Conservation (phyloP, 2,888 invertebrate species). For the Phyllotreta striolata region DNA sequence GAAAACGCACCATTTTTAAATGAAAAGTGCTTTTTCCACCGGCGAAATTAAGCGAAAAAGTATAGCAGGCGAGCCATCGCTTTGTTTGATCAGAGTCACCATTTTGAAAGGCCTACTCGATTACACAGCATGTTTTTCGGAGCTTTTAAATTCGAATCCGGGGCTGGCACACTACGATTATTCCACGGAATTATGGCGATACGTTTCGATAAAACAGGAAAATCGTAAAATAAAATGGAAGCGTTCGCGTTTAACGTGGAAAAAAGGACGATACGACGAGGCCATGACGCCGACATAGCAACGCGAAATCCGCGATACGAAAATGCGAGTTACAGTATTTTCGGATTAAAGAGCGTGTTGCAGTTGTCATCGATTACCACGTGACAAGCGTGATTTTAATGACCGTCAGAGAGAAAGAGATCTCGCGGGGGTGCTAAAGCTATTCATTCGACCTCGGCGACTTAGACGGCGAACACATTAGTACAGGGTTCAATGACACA, state of each 20-base stretch:
- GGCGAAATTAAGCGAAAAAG: no score
- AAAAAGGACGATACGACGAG: constrained; percentile 41
- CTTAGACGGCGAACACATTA: constrained; percentile 49
- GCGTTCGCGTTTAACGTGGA: constrained; percentile 29
- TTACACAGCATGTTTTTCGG: constrained; percentile 43
- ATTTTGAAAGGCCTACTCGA: constrained; percentile 67
- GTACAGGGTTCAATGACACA: constrained; percentile 57
- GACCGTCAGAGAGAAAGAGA: constrained; percentile 64
- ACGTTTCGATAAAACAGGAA: constrained; percentile 9
- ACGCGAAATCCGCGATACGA: constrained; percentile 62
- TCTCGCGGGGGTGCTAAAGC: constrained; percentile 66
- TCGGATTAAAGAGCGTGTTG: constrained; percentile 42
- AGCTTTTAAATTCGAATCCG: no score
- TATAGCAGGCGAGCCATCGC: constrained; percentile 36
- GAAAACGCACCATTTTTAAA: constrained; percentile 30
- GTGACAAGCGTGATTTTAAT: constrained; percentile 75
- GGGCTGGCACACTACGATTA: neutral
- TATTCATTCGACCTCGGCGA: constrained; percentile 48
- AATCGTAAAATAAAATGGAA: constrained; percentile 19
- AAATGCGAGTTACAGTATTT: constrained; percentile 56
- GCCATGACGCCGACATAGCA: constrained; percentile 54
- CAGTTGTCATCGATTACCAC: constrained; percentile 75
- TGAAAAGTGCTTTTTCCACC: constrained; percentile 21
- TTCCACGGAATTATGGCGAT: constrained; percentile 13
- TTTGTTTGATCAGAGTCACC: constrained; percentile 66